Evolutionary conservation across 2,888 invertebrate genomes (phyloP), one percentile per base, ranked within the genome.

Genomic region (Drosophila nigricruria): DNA sequence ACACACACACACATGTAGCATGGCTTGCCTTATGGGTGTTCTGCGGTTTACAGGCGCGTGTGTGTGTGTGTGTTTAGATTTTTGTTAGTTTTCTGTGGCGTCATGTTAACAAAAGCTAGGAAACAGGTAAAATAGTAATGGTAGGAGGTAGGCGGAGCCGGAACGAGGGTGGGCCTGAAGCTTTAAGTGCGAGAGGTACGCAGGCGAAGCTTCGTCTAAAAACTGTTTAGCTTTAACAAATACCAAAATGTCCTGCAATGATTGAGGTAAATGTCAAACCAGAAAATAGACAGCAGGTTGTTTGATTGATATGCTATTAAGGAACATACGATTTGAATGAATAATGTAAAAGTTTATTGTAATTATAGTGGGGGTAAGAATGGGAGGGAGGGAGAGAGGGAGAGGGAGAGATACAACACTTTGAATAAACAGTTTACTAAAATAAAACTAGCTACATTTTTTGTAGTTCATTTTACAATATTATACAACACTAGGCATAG

Each of bases 51-150:
- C 45, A 42, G 8, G 50, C 18, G 45, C 14, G 49, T 56, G 34
- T 61, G 12, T 42, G 54, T 57, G 38, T 56, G 32, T 61, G 59
- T 65, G 69, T 61, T 65, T 66, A 71, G 71, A 77, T 73, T 85
- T 88, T 84, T 79, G 85, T 84, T 83, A 68, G 85, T 74, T 82
- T 82, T 75, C 72, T 68, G 65, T 72, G 71, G 80, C 80, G 69
- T 79, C 86, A 75, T 84, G 88, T 84, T 87, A 79, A 88, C 83
- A 83, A 87, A 87, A 81, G 82, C 85, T 77, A 64, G 25, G 82
- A 81, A 71, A 70, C 57, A 58, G 72, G 54, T 56, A 60, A 58
- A 50, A 63, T 40, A 65, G 57, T 60, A 57, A 23, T 0, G 34
- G 49, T 16, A 0, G 67, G 4, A 23, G 18, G 25, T 9, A 14